Base-by-base conservation (phyloP, 1,140 invertebrate genomes). In the Spodoptera frugiperda region DNA sequence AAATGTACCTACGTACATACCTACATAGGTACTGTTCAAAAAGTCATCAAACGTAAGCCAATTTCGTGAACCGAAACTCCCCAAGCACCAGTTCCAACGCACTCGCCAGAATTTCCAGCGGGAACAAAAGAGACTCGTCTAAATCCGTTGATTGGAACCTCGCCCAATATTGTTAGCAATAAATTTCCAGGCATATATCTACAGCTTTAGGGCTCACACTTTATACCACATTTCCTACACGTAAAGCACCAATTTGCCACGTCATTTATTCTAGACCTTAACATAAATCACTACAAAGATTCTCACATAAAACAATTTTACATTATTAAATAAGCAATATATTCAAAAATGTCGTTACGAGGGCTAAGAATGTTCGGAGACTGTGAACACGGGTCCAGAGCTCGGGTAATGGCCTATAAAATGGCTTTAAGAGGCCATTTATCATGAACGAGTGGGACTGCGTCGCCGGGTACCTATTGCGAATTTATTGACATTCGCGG, bases 381-480 rank as follows among this genome's bases (percentile, higher is more conserved):
- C 49, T n/a, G 46, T 48, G 59, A 75, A 75, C 59, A 65, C 49
- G 21, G 46, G 72, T 65, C 9, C 59, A 15, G 12, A 54, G 25
- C 48, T 48, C n/a, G 39, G 49, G 57, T 75, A 75, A 75, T 75
- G 59, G 72, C 46, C 59, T 75, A 75, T 75, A 75, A 75, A 75
- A 75, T 75, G 72, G 48, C 72, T 59, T 75, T 63, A 75, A 75
- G 72, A 54, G 72, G 48, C 72, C 17, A 65, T 75, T 65, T 75
- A 54, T 75, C 72, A 65, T 75, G 49, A 53, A 54, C 71, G 19
- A 59, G n/a, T 49, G 14, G 46, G 25, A 73, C 33, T 61, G 0
- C 44, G 71, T 73, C n/a, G 14, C 5, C 48, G 39, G 72, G 39
- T 39, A 59, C 25, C 72, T 49, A 53, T 74, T 57, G 39, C 57